A percentile compares a stretch with the other conserved stretches of the same genome.
These are phyloP conservation scores for Caenorhabditis doughertyi DNA, from an alignment of 2,888 invertebrate genomes.

Conservation along the genomic window DNA sequence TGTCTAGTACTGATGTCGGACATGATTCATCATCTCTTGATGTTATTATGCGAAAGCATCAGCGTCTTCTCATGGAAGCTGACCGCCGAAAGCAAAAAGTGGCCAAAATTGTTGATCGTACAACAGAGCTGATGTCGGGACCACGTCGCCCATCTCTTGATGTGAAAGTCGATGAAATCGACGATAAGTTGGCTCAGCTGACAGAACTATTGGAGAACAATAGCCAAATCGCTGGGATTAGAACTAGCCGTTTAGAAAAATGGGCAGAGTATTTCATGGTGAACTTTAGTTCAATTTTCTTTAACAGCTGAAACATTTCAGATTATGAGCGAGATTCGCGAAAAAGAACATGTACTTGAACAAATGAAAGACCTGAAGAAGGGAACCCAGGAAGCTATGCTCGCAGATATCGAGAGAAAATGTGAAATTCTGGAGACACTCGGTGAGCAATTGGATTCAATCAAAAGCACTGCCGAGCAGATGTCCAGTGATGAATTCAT, in stretches of 20 bases:
- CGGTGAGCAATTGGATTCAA: slow-evolving; percentile 20
- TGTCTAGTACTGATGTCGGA: slow-evolving; percentile 51
- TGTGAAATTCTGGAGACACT: slow-evolving; percentile 23
- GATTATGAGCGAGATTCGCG: slow-evolving; percentile 35
- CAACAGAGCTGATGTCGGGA: slow-evolving; percentile 41
- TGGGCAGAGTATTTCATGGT: slow-evolving; percentile 39
- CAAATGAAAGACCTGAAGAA: slow-evolving; percentile 17
- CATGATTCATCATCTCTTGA: slow-evolving; percentile 32
- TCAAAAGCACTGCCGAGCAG: slow-evolving; percentile 22
- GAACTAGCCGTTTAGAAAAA: slow-evolving; percentile 44
- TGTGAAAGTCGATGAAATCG: slow-evolving; percentile 53
- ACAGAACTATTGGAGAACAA: slow-evolving; percentile 44
- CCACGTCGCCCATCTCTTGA: slow-evolving; percentile 36
- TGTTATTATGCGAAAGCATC: slow-evolving; percentile 43
- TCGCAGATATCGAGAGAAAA: slow-evolving; percentile 50
- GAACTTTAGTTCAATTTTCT: not conserved
- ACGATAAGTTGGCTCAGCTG: slow-evolving; percentile 47
- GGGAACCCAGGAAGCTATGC: slow-evolving; percentile 28
- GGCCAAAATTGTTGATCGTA: slow-evolving; percentile 33
- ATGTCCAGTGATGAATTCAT: slow-evolving; percentile 39
- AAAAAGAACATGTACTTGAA: slow-evolving; percentile 51
- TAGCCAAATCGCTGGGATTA: slow-evolving; percentile 47
- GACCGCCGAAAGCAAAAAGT: slow-evolving; percentile 51
- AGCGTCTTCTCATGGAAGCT: slow-evolving; percentile 30
- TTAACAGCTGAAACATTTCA: not conserved